A percentile compares a stretch with the other conserved stretches of the same genome.
These are phyloP conservation scores for Melanostoma mellinum DNA, from an alignment of 2,888 invertebrate species.

Conservation along the genomic window DNA sequence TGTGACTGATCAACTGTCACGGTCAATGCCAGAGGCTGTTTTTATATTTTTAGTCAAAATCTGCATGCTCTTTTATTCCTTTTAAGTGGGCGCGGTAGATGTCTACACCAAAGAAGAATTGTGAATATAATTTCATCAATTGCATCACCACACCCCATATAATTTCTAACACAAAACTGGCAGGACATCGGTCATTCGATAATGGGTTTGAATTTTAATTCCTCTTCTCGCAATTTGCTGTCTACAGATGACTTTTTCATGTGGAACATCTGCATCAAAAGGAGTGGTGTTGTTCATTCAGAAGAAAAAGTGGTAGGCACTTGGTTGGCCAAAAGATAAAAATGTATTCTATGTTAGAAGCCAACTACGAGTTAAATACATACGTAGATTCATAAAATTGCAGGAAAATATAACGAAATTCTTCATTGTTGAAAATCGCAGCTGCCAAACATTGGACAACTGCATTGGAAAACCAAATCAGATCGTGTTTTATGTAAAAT, in stretches of 20 bases:
- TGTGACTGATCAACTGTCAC: constrained; percentile 23
- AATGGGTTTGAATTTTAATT: background rate
- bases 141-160: background rate
- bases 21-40: background rate
- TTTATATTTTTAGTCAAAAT: background rate
- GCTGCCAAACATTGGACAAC: too few species aligned
- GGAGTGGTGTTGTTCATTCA: background rate
- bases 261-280: constrained; percentile 1
- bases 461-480: too few species aligned
- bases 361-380: too few species aligned
- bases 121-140: background rate
- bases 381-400: too few species aligned
- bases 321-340: too few species aligned
- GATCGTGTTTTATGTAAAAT: too few species aligned
- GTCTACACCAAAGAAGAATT: background rate
- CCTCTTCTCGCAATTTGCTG: background rate
- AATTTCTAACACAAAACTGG: background rate
- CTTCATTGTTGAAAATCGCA: too few species aligned
- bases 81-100: constrained; percentile 4
- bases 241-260: background rate
- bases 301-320: background rate
- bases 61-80: background rate
- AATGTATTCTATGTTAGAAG: too few species aligned
- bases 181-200: constrained; percentile 7
- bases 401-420: too few species aligned